A percentile compares a stretch with the other conserved stretches of the same genome.
phyloP scores from a whole-genome alignment of 2,888 invertebrate species.

The Tenthredo amoena region DNA sequence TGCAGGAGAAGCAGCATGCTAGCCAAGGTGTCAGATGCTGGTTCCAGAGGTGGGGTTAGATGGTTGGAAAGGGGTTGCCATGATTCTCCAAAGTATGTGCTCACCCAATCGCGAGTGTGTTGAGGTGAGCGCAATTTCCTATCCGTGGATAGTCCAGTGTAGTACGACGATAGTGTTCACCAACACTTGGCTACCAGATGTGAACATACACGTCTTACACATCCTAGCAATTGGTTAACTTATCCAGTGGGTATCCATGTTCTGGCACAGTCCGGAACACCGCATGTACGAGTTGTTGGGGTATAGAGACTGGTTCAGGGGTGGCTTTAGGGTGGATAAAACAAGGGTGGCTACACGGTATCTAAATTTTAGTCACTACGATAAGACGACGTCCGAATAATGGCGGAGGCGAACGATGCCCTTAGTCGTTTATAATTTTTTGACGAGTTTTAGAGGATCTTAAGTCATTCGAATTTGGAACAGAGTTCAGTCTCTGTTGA shows the following conservation, averaged over 20 bases:
- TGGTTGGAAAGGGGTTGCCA: not conserved
- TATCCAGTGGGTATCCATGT: conserved; percentile 63
- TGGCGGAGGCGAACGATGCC: not conserved
- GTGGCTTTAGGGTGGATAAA: conserved; percentile 13
- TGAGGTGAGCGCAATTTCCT: conserved; percentile 65
- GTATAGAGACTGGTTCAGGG: not conserved
- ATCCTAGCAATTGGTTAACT: conserved; percentile 66
- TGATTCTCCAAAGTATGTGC: conserved; percentile 14
- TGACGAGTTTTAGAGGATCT: not conserved
- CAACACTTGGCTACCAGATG: not conserved
- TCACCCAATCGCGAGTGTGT: conserved; percentile 33
- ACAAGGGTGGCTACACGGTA: conserved; percentile 68
- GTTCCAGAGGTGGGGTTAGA: not conserved
- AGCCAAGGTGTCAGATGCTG: conserved; percentile 36
- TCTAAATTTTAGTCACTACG: conserved; percentile 59
- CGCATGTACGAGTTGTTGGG: conserved; percentile 39
- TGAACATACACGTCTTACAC: not conserved
- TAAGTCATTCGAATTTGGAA: not conserved
- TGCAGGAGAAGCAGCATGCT: not conserved
- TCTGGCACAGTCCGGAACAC: conserved; percentile 16
- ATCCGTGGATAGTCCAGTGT: conserved; percentile 61
- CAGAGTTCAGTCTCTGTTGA: not conserved
- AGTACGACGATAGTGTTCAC: conserved; percentile 56
- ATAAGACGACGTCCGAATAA: conserved; percentile 8
- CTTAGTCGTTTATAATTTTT: not conserved